Evolutionary conservation across 2,888 invertebrate genomes (phyloP), one percentile per base, ranked within the genome.

Genomic region (Eristalis arbustorum): DNA sequence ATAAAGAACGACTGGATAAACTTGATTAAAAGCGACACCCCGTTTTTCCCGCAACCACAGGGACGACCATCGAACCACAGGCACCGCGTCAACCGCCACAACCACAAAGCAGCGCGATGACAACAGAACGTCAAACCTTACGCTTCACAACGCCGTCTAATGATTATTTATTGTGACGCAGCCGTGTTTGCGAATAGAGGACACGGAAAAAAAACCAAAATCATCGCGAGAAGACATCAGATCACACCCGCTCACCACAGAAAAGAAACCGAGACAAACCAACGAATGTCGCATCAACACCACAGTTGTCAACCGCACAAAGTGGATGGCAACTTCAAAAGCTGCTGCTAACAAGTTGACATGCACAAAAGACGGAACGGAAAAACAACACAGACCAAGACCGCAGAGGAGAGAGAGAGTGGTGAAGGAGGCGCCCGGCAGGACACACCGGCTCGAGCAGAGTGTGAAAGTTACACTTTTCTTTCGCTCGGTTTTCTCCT

Each of bases 281-380:
- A 42, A 76, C 61, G 23, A 75, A 57, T 40, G 76, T 37, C 40
- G 23, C 56, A 42, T 56, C 64, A 79, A 76, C 75, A 77, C 72
- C 81, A 82, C 69, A 78, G 78, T 83, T 87, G 87, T 87, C 83
- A 87, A 83, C 87, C 83, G 64, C 83, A 87, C 87, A 83, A 83
- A 87, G 79, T 79, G 64, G 77, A 85, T 85, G 81, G 71, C 83
- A 83, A 78, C 74, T 87, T 87, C 87, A 82, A 83, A 83, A 78
- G 82, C 85, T 82, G 77, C 74, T 81, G 62, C 76, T 85, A 85
- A 85, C 84, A 87, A 83, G 78, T 79, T 87, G 87, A 87, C 77
- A 83, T 78, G 74, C 49, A 69, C 82, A 59, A 68, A 64, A 71
- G 64, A 72, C 10, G 31, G 13, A 56, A 23, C 18, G 34, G 25